These are phyloP conservation scores for Drosophila mimica DNA, from an alignment of 2,888 invertebrate genomes.

Conservation along the genomic window DNA sequence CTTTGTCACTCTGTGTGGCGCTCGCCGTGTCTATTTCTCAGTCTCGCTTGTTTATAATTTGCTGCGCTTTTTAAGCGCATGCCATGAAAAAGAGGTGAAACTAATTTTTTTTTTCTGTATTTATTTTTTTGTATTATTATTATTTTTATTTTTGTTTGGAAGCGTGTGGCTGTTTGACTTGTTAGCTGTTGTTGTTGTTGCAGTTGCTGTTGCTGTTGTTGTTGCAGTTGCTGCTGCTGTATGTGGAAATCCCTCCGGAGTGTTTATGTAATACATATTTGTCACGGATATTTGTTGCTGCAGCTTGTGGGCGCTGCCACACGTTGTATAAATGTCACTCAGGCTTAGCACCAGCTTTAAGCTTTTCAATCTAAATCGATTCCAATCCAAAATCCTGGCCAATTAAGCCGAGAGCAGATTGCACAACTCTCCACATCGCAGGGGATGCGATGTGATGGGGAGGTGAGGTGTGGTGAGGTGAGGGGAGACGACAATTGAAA, in stretches of 20 bases:
- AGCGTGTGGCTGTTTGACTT: slow-evolving; percentile 51
- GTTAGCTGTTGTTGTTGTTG: slow-evolving; percentile 35
- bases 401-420: slow-evolving; percentile 40
- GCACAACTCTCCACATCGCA: slow-evolving; percentile 44
- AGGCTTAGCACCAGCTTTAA: slow-evolving; percentile 13
- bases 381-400: slow-evolving; percentile 16
- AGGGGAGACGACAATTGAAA: slow-evolving; percentile 70
- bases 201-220: slow-evolving; percentile 28
- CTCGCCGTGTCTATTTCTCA: slow-evolving; percentile 19
- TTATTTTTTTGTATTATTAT: slow-evolving; percentile 14
- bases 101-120: slow-evolving; percentile 60
- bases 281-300: slow-evolving; percentile 45
- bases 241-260: slow-evolving; percentile 75
- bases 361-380: slow-evolving; percentile 7
- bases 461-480: not conserved
- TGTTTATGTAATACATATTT: slow-evolving; percentile 73
- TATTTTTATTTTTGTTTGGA: slow-evolving; percentile 35
- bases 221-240: slow-evolving; percentile 28
- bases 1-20: slow-evolving; percentile 10
- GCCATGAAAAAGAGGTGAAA: slow-evolving; percentile 78
- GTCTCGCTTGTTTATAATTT: slow-evolving; percentile 73
- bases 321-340: slow-evolving; percentile 46
- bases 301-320: slow-evolving; percentile 67
- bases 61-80: slow-evolving; percentile 74
- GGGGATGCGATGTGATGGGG: not conserved